Conservation (phyloP, 2,113 vertebrate genomes). For the Sclerurus mexicanus region DNA sequence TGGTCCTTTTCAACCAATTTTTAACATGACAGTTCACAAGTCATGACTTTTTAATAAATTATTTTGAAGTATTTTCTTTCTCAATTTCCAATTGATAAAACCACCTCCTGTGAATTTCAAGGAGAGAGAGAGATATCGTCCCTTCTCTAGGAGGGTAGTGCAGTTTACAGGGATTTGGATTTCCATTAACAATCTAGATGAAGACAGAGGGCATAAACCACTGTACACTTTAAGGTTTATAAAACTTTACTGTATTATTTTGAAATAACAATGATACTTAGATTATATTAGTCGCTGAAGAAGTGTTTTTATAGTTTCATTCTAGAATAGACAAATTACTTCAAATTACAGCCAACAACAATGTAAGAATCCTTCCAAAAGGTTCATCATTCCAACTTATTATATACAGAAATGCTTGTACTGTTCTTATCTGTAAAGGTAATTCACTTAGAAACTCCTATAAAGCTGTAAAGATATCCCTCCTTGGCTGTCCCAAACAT, state of each 20-base stretch:
- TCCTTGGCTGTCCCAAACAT: background rate
- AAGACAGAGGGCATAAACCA: background rate
- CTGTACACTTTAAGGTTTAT: background rate
- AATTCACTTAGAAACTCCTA: background rate
- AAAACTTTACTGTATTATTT: background rate
- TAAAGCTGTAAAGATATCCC: background rate
- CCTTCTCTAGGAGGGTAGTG: background rate
- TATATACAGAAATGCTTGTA: background rate
- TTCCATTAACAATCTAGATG: background rate
- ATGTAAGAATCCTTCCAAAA: background rate
- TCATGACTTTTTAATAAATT: background rate
- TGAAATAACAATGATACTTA: background rate
- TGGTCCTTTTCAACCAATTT: background rate
- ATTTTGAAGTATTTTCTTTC: background rate
- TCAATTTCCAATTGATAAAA: background rate
- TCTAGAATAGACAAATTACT: background rate
- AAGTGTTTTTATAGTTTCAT: background rate
- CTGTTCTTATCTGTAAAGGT: background rate
- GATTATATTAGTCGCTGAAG: rapidly evolving
- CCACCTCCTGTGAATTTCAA: background rate
- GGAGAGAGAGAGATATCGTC: background rate
- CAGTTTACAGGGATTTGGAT: background rate
- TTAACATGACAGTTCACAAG: background rate
- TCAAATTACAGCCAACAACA: background rate
- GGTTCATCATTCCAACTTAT: background rate